Evolutionary conservation across 1,140 invertebrate species (phyloP).

Genomic region (Bilobella aurantiaca): DNA sequence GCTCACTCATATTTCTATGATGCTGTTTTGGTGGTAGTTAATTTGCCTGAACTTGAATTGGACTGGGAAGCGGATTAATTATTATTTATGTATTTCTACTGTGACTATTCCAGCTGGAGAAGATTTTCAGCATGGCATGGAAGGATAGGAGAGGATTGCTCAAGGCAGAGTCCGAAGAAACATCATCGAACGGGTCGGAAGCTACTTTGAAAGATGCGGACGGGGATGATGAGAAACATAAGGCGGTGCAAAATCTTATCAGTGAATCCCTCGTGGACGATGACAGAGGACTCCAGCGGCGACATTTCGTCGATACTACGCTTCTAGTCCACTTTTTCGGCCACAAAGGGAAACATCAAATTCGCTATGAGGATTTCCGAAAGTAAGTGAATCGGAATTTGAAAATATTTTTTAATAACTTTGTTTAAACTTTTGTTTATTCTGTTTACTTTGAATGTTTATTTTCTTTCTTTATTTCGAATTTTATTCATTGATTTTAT

Average conservation of each 20-base stretch:
- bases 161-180: constrained; percentile 41
- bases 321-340: constrained; percentile 91
- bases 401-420: too few relatives aligned
- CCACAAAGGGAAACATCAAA: constrained; percentile 71
- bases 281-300: constrained; percentile 59
- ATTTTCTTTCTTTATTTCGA: too few relatives aligned
- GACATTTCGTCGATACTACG: constrained; percentile 76
- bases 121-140: constrained; percentile 80
- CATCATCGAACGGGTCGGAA: constrained; percentile 26
- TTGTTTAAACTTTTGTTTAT: too few relatives aligned
- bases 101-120: constrained; percentile 77
- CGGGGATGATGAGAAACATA: constrained; percentile 43
- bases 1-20: too few relatives aligned
- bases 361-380: constrained; percentile 83
- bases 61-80: too few relatives aligned
- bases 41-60: too few relatives aligned
- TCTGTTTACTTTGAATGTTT: too few relatives aligned
- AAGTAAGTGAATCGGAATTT: constrained; percentile 44
- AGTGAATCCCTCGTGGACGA: constrained; percentile 40
- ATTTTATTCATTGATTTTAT: too few relatives aligned
- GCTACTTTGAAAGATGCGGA: constrained; percentile 40
- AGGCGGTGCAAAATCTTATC: neutral
- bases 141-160: constrained; percentile 61
- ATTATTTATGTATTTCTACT: too few relatives aligned
- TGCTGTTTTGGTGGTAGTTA: too few relatives aligned